A percentile compares a stretch with the other conserved stretches of the same genome.
These are phyloP conservation scores for Melanerpes aurifrons DNA, from an alignment of 2,113 vertebrate species.

Conservation along the genomic window DNA sequence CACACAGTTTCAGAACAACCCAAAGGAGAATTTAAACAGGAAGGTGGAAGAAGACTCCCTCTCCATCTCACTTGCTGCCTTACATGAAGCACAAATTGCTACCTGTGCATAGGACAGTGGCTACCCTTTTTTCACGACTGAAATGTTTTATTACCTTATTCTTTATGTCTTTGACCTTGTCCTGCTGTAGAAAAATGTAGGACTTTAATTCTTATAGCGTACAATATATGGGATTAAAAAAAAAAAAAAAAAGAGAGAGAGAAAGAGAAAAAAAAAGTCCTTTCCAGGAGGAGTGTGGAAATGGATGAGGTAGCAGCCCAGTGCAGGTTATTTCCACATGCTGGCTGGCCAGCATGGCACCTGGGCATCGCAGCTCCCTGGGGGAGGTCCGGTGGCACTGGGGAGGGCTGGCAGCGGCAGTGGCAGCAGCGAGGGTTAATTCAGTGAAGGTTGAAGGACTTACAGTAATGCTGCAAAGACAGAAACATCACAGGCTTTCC, in stretches of 20 bases:
- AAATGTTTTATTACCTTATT: constrained; percentile 31
- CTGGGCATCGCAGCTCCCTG: not conserved
- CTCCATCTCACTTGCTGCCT: fast-evolving
- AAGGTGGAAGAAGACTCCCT: constrained; percentile 13
- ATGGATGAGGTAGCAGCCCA: not conserved
- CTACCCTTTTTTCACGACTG: not conserved
- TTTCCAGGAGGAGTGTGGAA: not conserved
- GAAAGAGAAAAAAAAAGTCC: not conserved
- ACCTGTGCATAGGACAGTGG: not conserved
- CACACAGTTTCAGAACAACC: constrained; percentile 13
- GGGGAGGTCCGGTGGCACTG: not conserved
- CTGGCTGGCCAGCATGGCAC: not conserved
- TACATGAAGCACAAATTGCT: not conserved
- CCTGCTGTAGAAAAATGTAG: not conserved
- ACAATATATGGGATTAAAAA: not conserved
- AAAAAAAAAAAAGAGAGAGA: not conserved
- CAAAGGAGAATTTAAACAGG: not conserved
- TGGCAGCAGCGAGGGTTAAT: constrained; percentile 76
- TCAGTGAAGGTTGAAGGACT: constrained; percentile 80
- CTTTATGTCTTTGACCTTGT: constrained; percentile 65
- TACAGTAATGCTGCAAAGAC: constrained; percentile 88
- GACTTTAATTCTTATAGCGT: not conserved
- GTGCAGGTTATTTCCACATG: not conserved
- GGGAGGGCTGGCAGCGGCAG: not conserved
- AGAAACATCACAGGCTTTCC: constrained; percentile 92